phyloP scores from a whole-genome alignment of 1,140 invertebrate species.

The Drosophila navojoa region DNA sequence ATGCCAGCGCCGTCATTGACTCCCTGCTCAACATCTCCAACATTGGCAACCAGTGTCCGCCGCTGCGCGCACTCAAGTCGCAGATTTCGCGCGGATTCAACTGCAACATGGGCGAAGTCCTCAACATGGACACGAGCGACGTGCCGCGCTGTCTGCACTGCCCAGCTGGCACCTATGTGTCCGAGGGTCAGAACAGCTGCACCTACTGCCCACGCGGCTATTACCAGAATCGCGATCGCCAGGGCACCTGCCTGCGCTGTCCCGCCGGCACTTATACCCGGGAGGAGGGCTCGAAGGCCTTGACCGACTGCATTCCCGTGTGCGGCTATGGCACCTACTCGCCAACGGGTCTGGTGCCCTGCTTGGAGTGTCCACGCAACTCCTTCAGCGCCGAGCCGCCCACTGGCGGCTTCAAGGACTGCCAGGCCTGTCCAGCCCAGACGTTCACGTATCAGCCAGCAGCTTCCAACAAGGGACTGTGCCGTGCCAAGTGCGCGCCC shows the following conservation, averaged over 20 bases:
- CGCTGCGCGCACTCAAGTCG: conserved; percentile 93
- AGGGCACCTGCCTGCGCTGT: conserved; percentile 94
- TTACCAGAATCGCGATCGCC: conserved; percentile 95
- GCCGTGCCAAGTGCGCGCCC: conserved; percentile 95
- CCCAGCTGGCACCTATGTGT: conserved; percentile 96
- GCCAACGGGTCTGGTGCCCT: conserved; percentile 96
- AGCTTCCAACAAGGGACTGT: conserved; percentile 92
- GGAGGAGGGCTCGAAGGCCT: conserved; percentile 94
- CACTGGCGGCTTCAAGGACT: conserved; percentile 96
- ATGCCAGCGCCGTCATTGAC: conserved; percentile 95
- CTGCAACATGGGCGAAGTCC: conserved; percentile 95
- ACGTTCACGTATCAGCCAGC: conserved; percentile 96
- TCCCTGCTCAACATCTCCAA: conserved; percentile 94
- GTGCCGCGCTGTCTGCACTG: conserved; percentile 97
- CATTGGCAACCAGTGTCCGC: conserved; percentile 95
- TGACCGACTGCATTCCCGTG: conserved; percentile 94
- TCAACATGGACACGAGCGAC: conserved; percentile 95
- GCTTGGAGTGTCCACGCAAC: conserved; percentile 96
- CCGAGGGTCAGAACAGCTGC: conserved; percentile 93
- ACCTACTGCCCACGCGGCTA: conserved; percentile 94
- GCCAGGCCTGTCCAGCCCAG: conserved; percentile 95
- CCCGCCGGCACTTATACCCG: conserved; percentile 96
- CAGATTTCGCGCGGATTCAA: conserved; percentile 94
- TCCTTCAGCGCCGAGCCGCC: conserved; percentile 95
- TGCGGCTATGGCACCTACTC: conserved; percentile 98